Evolutionary conservation across 1,140 invertebrate species (phyloP), one percentile per base, ranked within the genome.

Genomic region (Maconellicoccus hirsutus): DNA sequence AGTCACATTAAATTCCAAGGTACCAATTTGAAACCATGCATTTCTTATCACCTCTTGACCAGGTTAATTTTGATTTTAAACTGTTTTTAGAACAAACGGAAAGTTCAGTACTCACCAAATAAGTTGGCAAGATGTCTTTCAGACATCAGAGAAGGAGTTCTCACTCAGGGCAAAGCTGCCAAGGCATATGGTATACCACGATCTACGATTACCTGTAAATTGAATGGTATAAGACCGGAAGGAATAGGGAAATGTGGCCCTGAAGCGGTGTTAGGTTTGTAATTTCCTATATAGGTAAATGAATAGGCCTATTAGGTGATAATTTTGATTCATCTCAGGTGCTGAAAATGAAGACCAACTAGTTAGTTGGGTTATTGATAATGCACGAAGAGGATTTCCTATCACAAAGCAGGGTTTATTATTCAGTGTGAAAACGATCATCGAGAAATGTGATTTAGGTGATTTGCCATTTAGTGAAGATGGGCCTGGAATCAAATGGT

Each of bases 401-500:
- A 25, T 71, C 3, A 71, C 16, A 19, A 71, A 71, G 27, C 2
- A 6, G 4, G 19, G 12, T 19, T 27, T 71, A 26, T 12, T 71
- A n/a, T 16, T 25, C 26, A 71, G 33, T 25, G 70, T 66, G 0
- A 2, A 61, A 27, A 29, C 16, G 29, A 16, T 71, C 10, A 38
- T 71, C 6, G 21, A 21, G 10, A 10, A 10, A 3, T 23, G 10
- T 23, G 7, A 10, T 19, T 4, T 2, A 1, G 3, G 25, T 22
- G 26, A 29, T 1, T 12, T 33, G 0, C 70, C 70, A 25, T 73
- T 73, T 61, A 33, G 12, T n/a, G 26, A 73, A 21, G 27, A 10
- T 63, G 29, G 4, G 19, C 73, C 69, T 14, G 71, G 71, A 1
- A 16, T 59, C 26, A 72, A 70, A 22, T 74, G 71, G 73, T 74